Evolutionary conservation across 2,113 vertebrate species (phyloP), one percentile per base, ranked within the genome.

Genomic region (Crotalus tigris): DNA sequence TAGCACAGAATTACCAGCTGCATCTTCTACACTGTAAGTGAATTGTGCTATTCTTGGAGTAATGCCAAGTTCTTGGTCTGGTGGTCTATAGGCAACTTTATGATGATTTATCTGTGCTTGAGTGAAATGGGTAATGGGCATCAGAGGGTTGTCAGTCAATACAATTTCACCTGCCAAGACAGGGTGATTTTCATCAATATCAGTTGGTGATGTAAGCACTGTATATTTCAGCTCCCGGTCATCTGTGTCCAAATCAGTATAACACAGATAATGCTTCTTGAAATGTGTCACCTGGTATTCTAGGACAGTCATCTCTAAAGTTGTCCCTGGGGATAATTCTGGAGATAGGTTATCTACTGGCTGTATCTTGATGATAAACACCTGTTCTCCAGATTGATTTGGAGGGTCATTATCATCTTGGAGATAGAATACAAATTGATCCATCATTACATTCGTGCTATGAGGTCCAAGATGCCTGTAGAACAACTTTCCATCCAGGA

Each of bases 381-480:
- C 88, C 9, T 97, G 95, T 69, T 95, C 94, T 6, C 90, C 96
- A 53, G 98, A 98, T 69, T 95, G 96, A 96, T 98, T 98, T 17
- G 98, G 98, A 26, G 98, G 98, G 53, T 98, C 97, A 0, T 98
- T 97, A 94, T 98, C 98, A 92, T 98, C 98, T 89, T 98, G 97
- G 51, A 98, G 98, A 0, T 95, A 96, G 95, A 98, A 99, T 19
- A 96, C 93, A 95, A 98, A 95, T 6, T 91, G 94, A 75, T 97
- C 97, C 17, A 95, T 96, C 26, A 97, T 95, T 7, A 96, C 96
- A 39, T 95, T 97, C 92, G 96, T 93, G 75, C 96, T 98, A 58
- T 98, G 98, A 55, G 96, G 92, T 53, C 98, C 98, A 0, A 94
- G 94, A 89, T 98, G 97, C 58, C 95, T 97, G 94, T 98, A 99